A percentile compares a stretch with the other conserved stretches of the same genome.
phyloP scores from a whole-genome alignment of 1,140 invertebrate genomes.

The Pteromalus puparum region DNA sequence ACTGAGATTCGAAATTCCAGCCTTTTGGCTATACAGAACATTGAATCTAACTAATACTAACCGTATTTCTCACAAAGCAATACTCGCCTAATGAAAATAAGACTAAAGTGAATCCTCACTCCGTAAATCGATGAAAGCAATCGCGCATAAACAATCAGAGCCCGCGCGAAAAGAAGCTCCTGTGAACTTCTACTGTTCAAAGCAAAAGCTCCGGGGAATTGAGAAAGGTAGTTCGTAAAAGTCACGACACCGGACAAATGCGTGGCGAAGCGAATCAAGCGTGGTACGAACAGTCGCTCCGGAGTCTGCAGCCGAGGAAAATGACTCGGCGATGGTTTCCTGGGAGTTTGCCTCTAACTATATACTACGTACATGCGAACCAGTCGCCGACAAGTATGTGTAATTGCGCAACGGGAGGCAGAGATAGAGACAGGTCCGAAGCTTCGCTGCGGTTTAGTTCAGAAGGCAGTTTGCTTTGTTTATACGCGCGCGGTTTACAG shows the following conservation, averaged over 20 bases:
- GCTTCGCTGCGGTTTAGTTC: constrained; percentile 60
- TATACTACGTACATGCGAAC: background rate
- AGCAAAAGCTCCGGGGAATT: background rate
- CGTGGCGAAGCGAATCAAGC: background rate
- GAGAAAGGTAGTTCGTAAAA: background rate
- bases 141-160: background rate
- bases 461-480: constrained; percentile 61
- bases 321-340: background rate
- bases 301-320: background rate
- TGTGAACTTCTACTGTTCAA: background rate
- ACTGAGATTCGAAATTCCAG: too few relatives aligned
- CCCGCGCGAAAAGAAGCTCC: background rate
- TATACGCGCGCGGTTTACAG: constrained; percentile 53
- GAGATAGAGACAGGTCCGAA: constrained; percentile 36
- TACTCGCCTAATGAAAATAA: background rate
- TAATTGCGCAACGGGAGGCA: background rate
- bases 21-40: too few relatives aligned
- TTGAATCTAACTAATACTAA: too few relatives aligned
- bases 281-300: background rate
- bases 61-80: too few relatives aligned
- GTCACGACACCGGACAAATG: background rate
- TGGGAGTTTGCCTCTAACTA: background rate
- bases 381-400: background rate
- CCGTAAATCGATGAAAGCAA: background rate
- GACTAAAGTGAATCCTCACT: background rate